Base-by-base conservation (phyloP, 2,113 vertebrate species). In the Nothocercus julius region DNA sequence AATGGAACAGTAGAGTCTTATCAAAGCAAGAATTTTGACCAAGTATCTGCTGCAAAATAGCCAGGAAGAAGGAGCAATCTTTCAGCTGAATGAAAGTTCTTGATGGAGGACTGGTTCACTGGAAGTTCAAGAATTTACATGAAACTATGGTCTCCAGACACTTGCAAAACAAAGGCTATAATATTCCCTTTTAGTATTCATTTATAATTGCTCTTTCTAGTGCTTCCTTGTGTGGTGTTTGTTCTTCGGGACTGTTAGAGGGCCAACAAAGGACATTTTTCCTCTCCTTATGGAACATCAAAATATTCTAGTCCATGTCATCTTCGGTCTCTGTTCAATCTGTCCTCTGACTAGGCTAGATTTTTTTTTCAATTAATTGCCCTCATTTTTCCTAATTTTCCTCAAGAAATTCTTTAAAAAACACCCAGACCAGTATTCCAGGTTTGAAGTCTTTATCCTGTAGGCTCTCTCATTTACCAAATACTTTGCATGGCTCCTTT, bases 361-460 rank as follows among this genome's bases (percentile, higher is more conserved):
- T 92, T 62, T 27, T 36, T 47, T 3, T 47, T 81, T 45, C 40
- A 54, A 49, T 66, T 47, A 56, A 3, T 11, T 79, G 25, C 5
- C 7, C 32, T 49, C 30, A 25, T 13, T 63, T 42, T 21, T n/a
- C 15, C 12, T 56, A 56, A 30, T 56, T 56, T 56, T 30, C 28
- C 32, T 73, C 24, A 90, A 87, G 17, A 10, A 63, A 30, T 20
- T 79, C 11, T 87, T 75, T 13, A 79, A 56, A 91, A 54, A 78
- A 5, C n/a, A 15, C 1, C 62, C 9, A 30, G 87, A 78, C 47
- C 49, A 13, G 9, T 30, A 49, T 58, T 86, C 27, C 27, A 3
- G 4, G 6, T 69, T 64, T 42, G 42, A 32, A 72, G 25, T 36
- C 36, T 8, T 34, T 13, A 81, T 28, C 0, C 0, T 11, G 11